Conservation (phyloP, 2,888 invertebrate genomes). For the Terebella lapidaria region DNA sequence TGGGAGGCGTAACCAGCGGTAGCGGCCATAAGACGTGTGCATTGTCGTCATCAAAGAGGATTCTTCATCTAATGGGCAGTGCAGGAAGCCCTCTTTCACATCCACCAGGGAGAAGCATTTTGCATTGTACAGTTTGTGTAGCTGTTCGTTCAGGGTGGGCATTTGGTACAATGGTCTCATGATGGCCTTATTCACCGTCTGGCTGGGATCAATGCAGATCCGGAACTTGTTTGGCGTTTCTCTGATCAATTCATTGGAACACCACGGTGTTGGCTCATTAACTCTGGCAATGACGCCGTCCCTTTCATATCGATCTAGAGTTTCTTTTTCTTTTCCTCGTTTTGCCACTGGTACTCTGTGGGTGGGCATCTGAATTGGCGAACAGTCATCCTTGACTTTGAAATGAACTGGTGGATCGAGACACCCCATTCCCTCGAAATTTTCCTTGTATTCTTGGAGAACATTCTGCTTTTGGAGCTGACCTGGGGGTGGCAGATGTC, state of each 20-base stretch:
- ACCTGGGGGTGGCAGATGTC: neutral
- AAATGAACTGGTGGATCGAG: constrained; percentile 2
- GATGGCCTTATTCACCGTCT: constrained; percentile 10
- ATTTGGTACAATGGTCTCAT: constrained; percentile 4
- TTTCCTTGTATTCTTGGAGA: neutral
- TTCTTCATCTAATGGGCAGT: neutral
- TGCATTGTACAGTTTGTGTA: neutral
- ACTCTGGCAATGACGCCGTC: constrained; percentile 2
- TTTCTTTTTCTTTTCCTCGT: neutral
- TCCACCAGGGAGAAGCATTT: constrained; percentile 8
- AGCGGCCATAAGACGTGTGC: constrained; percentile 8
- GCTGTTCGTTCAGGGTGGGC: constrained; percentile 2
- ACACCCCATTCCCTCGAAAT: neutral
- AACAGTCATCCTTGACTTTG: neutral
- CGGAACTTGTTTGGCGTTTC: constrained; percentile 5
- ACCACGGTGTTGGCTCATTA: constrained; percentile 2
- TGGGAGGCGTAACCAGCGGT: constrained; percentile 7
- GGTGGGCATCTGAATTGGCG: constrained; percentile 1
- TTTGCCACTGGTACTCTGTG: constrained; percentile 7
- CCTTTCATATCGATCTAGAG: neutral
- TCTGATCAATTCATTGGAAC: constrained; percentile 1
- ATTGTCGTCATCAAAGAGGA: constrained; percentile 8
- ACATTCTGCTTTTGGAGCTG: neutral
- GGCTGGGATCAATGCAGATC: constrained; percentile 12
- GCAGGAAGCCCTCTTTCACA: constrained; percentile 4